phyloP scores from a whole-genome alignment of 2,888 invertebrate genomes.

The Drosophila austrosaltans region DNA sequence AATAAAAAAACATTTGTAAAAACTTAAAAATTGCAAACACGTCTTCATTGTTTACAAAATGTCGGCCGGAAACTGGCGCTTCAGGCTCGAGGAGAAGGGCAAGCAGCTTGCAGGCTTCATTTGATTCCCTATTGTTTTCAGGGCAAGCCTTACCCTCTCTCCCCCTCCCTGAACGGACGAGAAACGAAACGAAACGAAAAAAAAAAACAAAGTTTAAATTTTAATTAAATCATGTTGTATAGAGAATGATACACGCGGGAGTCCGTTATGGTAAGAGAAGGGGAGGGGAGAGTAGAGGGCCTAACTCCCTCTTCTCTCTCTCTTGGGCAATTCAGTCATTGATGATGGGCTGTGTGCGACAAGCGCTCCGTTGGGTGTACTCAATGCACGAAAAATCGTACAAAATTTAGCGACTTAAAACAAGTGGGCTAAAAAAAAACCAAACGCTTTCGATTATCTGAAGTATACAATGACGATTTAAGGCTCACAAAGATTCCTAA shows the following conservation, averaged over 20 bases:
- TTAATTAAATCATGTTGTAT: constrained; percentile 77
- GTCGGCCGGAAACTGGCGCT: constrained; percentile 67
- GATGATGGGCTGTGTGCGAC: constrained; percentile 65
- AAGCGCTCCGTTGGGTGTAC: constrained; percentile 72
- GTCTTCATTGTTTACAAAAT: constrained; percentile 78
- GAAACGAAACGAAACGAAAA: constrained; percentile 18
- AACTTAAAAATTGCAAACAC: constrained; percentile 78
- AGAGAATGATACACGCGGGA: constrained; percentile 78
- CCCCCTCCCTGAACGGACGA: background rate
- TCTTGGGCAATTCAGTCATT: constrained; percentile 64
- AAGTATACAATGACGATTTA: constrained; percentile 5
- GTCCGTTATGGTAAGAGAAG: background rate
- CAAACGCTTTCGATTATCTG: constrained; percentile 7
- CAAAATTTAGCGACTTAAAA: constrained; percentile 52
- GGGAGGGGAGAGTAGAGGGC: background rate
- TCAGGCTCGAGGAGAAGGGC: constrained; percentile 19
- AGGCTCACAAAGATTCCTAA: background rate
- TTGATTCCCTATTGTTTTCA: constrained; percentile 66
- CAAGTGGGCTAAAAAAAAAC: constrained; percentile 9
- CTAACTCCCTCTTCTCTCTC: constrained; percentile 17
- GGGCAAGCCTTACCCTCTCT: constrained; percentile 14
- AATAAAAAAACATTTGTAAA: constrained; percentile 64
- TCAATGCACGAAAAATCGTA: constrained; percentile 46
- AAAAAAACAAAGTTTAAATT: constrained; percentile 68
- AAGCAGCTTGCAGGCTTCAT: constrained; percentile 47